A percentile compares a stretch with the other conserved stretches of the same genome.
Conservation (phyloP, 2,888 invertebrate genomes). For the Pollenia griseotomentosa region DNA sequence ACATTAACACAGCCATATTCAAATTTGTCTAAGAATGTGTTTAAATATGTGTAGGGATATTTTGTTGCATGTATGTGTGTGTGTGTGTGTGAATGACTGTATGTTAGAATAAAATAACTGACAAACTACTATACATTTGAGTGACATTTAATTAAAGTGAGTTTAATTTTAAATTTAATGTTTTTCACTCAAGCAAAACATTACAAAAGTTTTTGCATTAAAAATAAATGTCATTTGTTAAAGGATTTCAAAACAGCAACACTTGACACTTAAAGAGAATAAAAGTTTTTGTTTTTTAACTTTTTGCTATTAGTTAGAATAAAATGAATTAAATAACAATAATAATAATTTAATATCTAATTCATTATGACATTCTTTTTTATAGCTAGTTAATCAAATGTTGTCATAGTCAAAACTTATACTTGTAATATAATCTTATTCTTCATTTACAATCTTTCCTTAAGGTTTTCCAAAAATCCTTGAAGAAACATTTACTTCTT, state of each 20-base stretch:
- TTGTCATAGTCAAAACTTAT: too few species aligned
- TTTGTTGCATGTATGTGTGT: neutral
- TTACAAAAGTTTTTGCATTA: slow-evolving; percentile 28
- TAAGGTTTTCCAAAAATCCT: too few species aligned
- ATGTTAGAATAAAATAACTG: slow-evolving; percentile 51
- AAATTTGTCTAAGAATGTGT: neutral
- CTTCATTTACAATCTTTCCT: too few species aligned
- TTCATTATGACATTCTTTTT: too few species aligned
- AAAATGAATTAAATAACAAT: too few species aligned
- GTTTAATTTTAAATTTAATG: slow-evolving; percentile 49
- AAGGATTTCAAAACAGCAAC: slow-evolving; percentile 17
- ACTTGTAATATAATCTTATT: too few species aligned
- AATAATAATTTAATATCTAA: too few species aligned
- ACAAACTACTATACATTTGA: slow-evolving; percentile 44
- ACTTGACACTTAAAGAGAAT: slow-evolving; percentile 1
- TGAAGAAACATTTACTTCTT: too few species aligned
- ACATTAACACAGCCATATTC: neutral
- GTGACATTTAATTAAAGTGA: slow-evolving; percentile 63
- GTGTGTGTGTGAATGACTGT: neutral
- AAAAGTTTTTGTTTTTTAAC: neutral
- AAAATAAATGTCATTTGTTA: slow-evolving; percentile 32
- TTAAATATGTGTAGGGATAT: neutral
- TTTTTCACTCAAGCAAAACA: slow-evolving; percentile 36
- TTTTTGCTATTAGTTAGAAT: neutral
- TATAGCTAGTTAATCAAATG: too few species aligned